A percentile compares a stretch with the other conserved stretches of the same genome.
These are phyloP conservation scores for Sparus aurata DNA, from an alignment of 2,797 vertebrate genomes.

Conservation along the genomic window DNA sequence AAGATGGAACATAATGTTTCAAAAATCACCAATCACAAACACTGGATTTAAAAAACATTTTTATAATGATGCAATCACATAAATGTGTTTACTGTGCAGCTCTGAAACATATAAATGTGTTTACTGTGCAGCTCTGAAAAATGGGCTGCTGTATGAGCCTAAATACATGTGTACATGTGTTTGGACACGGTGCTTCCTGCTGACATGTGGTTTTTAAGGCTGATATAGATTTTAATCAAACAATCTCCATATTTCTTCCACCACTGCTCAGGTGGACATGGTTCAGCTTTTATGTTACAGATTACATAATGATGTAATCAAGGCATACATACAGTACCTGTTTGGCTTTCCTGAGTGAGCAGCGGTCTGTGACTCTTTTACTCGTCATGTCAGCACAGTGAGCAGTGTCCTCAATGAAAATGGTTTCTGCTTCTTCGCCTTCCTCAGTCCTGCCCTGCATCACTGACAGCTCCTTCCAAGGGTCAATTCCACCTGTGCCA, in stretches of 20 bases:
- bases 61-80: background rate
- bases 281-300: background rate
- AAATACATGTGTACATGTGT: background rate
- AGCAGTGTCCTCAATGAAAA: constrained; percentile 86
- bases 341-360: constrained; percentile 84
- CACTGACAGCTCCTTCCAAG: constrained; percentile 89
- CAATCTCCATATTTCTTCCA: background rate
- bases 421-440: constrained; percentile 56
- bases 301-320: background rate
- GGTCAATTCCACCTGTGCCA: constrained; percentile 87
- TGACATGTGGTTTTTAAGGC: background rate
- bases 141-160: background rate
- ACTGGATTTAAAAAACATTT: too few relatives aligned
- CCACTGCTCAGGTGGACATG: too few relatives aligned
- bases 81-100: background rate
- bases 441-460: constrained; percentile 67
- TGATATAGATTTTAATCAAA: background rate
- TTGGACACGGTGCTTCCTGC: too few relatives aligned
- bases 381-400: constrained; percentile 90
- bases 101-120: background rate
- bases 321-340: constrained; percentile 81
- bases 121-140: background rate
- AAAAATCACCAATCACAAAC: background rate
- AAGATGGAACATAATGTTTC: constrained; percentile 20
- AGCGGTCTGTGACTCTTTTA: constrained; percentile 69